Base-by-base conservation (phyloP, 2,113 vertebrate genomes). In the Strix aluco region DNA sequence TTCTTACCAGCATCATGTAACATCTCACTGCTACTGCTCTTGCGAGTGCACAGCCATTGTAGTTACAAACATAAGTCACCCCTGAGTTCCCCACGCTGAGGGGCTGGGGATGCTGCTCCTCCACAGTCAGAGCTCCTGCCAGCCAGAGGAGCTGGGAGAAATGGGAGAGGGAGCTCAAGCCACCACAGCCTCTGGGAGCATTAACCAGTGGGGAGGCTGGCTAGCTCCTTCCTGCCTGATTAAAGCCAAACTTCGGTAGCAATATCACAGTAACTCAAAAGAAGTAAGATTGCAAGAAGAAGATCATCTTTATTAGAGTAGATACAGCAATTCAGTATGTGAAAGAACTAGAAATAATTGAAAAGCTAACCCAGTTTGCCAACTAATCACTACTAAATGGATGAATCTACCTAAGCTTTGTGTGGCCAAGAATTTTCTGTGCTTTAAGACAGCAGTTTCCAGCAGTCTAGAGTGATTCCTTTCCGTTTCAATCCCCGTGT, bases 221-320 rank as follows among this genome's bases (percentile, higher is more conserved):
- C 52, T 36, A 23, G 29, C 13, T 42, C 2, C 30, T 66, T 32
- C 12, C 62, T 42, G 27, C 40, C 51, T 12, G 21, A 19, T 36
- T 13, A 54, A 69, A 94, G 52, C 52, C 57, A 58, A 8, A 81
- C 46, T 61, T 52, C 34, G 30, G 52, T 23, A 46, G 52, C 25
- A 65, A 4, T n/a, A n/a, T 12, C 62, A 42, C 69, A 81, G 1
- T 49, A 84, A 86, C 26, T 8, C 44, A 8, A 36, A n/a, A 42
- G 38, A 63, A 49, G 62, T 23, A 71, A 34, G 70, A 78, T 4
- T 95, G 86, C 91, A 86, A 79, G 71, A 89, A 65, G 59, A 90
- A 54, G 63, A 91, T 87, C 2, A 36, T 69, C 46, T 97, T 98
- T 98, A 98, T 98, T 98, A 61, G 74, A 95, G 74, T 26, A 95